These are phyloP conservation scores for Podotricha telesiphe DNA, from an alignment of 2,888 invertebrate species.

Conservation along the genomic window DNA sequence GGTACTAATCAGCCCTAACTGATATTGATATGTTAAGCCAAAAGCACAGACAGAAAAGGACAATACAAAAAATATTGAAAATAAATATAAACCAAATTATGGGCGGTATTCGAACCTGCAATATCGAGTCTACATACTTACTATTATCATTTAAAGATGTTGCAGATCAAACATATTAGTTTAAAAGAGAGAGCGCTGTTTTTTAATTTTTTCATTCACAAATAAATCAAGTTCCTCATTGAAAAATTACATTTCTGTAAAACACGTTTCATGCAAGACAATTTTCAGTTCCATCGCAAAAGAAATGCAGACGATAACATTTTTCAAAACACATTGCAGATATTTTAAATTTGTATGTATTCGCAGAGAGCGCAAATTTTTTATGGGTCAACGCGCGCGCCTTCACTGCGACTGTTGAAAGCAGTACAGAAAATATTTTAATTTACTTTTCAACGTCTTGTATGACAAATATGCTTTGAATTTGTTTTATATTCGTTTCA, in stretches of 20 bases:
- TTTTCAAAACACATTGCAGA: conserved; percentile 50
- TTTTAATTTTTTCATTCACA: background rate
- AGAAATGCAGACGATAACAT: conserved; percentile 7
- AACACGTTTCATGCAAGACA: conserved; percentile 9
- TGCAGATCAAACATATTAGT: background rate
- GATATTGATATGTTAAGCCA: no score
- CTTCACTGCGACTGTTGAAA: conserved; percentile 54
- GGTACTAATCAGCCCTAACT: no score
- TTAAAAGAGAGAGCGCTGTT: background rate
- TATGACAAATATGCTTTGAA: conserved; percentile 35
- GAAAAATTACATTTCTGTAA: conserved; percentile 11
- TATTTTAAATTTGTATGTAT: conserved; percentile 55
- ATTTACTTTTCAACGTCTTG: conserved; percentile 50
- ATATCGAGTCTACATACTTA: no score
- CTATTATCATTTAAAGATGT: no score
- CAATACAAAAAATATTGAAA: no score
- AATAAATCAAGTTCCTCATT: background rate
- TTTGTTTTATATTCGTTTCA: conserved; percentile 18
- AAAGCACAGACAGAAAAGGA: no score
- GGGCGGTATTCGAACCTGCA: no score
- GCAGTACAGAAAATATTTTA: conserved; percentile 58
- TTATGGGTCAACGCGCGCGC: conserved; percentile 59
- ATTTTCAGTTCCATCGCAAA: conserved; percentile 10
- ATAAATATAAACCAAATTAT: no score
- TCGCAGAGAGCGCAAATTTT: conserved; percentile 59